phyloP scores from a whole-genome alignment of 2,888 invertebrate genomes.

The Pyrochroa serraticornis region DNA sequence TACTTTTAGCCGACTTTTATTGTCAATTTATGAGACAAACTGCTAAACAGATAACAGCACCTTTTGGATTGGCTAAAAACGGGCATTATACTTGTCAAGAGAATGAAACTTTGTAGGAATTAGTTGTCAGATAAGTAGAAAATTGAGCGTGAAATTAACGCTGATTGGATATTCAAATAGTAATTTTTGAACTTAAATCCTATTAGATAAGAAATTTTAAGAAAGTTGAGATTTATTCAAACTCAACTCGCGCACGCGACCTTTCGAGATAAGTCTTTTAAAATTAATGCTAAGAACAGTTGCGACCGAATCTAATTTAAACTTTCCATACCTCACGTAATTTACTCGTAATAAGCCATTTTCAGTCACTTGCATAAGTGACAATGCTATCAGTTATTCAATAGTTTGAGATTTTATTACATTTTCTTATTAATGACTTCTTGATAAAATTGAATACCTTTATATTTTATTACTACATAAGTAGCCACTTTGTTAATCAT shows the following conservation, averaged over 20 bases:
- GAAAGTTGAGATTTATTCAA: not conserved
- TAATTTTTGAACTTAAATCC: slow-evolving; percentile 14
- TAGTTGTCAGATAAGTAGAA: slow-evolving; percentile 6
- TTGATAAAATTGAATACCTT: too few species aligned
- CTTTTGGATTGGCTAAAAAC: slow-evolving; percentile 3
- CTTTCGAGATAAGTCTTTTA: slow-evolving; percentile 3
- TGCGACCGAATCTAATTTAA: too few species aligned
- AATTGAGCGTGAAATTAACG: slow-evolving; percentile 5
- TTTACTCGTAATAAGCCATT: too few species aligned
- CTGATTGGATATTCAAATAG: slow-evolving; percentile 10
- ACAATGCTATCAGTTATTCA: too few species aligned
- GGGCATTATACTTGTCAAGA: slow-evolving; percentile 18
- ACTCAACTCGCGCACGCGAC: too few species aligned
- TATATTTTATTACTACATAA: too few species aligned
- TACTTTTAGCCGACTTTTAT: slow-evolving; percentile 7
- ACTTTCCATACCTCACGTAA: too few species aligned
- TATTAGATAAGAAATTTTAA: not conserved
- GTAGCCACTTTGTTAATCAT: too few species aligned
- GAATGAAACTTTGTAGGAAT: slow-evolving; percentile 9
- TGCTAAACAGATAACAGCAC: slow-evolving; percentile 15
- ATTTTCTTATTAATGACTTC: too few species aligned
- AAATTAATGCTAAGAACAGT: slow-evolving; percentile 9
- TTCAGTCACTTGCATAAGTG: too few species aligned
- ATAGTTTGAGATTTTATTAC: too few species aligned
- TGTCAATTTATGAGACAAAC: slow-evolving; percentile 15